Evolutionary conservation across 2,888 invertebrate genomes (phyloP), one percentile per base, ranked within the genome.

Genomic region (Noctuana brunneofusca): DNA sequence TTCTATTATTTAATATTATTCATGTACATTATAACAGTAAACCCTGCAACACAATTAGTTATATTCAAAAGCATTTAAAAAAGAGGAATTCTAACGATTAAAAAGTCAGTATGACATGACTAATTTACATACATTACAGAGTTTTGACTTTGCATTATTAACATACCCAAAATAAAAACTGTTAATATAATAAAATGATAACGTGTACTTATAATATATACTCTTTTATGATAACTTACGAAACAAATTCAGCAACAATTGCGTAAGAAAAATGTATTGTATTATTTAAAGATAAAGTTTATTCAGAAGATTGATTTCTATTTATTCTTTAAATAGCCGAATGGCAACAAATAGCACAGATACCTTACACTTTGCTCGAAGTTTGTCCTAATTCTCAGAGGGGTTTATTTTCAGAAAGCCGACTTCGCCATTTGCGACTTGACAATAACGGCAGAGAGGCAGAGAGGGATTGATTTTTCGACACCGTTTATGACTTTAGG

Each of bases 401-500:
- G 9, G 30, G 22, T 60, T 53, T 53, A 58, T 63, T 67, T 69
- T 27, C 59, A 97, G 97, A 94, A 94, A 81, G 97, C 97, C 11
- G 97, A 98, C 83, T 93, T 99, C 73, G 98, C 96, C 0, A 96
- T 99, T 65, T 97, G 97, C 3, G 98, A 98, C 76, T 93, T 99
- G 69, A 96, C 96, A 14, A 95, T 96, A 69, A 98, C 98, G 1
- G 95, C 97, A 14, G 95, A 96, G 68, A 93, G 99, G 62, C 97
- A 98, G 80, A 93, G 92, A 66, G 96, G 94, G n/a, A 97, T 97
- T 0, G 98, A 98, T 84, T 99, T 99, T 80, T 98, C 98, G 0
- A 96, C 96, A 81, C 98, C 98, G 0, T 99, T 98, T 82, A 97
- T 99, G 96, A 97, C 96, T 74, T 91, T 98, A 58, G 96, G 97